Conservation (phyloP, 1,140 invertebrate species). For the Sarcophaga peregrina region DNA sequence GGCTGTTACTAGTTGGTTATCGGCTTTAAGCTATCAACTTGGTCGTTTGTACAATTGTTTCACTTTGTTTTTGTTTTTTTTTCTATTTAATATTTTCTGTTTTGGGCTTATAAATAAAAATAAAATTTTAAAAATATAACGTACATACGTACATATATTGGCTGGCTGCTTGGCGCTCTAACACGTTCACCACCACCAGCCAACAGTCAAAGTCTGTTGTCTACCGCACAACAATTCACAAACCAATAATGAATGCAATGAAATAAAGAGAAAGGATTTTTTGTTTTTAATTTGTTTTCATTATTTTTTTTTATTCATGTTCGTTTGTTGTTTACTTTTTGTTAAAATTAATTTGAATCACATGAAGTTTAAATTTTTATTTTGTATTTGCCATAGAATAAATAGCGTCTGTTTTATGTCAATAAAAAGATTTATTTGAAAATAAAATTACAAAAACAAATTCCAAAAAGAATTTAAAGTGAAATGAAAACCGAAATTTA, state of each 20-base stretch:
- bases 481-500: not conserved
- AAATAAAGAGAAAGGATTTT: conserved; percentile 40
- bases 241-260: not conserved
- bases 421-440: not conserved
- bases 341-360: too few species aligned
- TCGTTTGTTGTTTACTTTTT: too few species aligned
- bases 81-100: conserved; percentile 1
- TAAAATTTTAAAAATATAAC: conserved; percentile 5
- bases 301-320: too few species aligned
- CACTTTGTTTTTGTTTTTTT: not conserved
- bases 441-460: too few species aligned
- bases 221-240: not conserved
- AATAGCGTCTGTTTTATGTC: not conserved
- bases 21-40: conserved; percentile 23
- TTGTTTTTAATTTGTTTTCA: not conserved
- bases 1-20: conserved; percentile 30
- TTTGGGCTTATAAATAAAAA: not conserved
- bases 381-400: not conserved
- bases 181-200: conserved; percentile 10
- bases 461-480: not conserved
- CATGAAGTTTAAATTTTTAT: too few species aligned
- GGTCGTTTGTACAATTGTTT: conserved; percentile 33
- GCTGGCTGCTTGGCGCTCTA: not conserved
- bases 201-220: conserved; percentile 18
- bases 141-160: too few species aligned